Conservation (phyloP, 2,888 invertebrate genomes). For the Asteroscopus sphinx region DNA sequence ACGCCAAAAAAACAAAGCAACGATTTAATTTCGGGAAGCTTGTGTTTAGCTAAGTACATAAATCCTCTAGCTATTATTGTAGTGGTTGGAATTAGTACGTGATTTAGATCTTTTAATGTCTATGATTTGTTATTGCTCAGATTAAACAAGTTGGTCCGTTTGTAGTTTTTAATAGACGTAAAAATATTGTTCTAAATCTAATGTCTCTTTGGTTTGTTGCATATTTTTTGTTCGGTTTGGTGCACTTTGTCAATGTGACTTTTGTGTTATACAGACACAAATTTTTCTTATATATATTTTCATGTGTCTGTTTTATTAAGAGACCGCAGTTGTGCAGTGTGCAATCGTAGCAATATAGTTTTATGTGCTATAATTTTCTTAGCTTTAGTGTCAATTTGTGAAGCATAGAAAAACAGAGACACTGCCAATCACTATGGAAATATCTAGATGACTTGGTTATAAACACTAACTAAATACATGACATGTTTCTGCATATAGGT, state of each 20-base stretch:
- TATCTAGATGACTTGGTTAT: slow-evolving; percentile 3
- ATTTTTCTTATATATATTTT: slow-evolving; percentile 19
- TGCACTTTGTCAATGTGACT: slow-evolving; percentile 47
- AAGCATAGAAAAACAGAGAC: slow-evolving; percentile 3
- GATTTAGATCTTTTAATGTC: slow-evolving; percentile 65
- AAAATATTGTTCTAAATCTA: slow-evolving; percentile 53
- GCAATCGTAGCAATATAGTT: slow-evolving; percentile 2
- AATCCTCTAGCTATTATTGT: slow-evolving; percentile 72
- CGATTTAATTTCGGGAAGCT: slow-evolving; percentile 75
- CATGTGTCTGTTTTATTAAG: slow-evolving; percentile 19
- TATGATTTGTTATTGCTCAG: slow-evolving; percentile 66
- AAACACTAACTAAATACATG: background rate
- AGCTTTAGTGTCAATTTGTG: slow-evolving; percentile 12
- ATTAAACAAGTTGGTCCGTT: slow-evolving; percentile 62
- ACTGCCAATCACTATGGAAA: slow-evolving; percentile 15
- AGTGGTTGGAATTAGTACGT: slow-evolving; percentile 70
- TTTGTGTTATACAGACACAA: slow-evolving; percentile 22
- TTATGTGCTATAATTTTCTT: background rate
- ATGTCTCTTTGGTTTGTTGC: slow-evolving; percentile 35
- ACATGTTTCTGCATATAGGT: background rate
- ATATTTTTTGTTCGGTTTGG: slow-evolving; percentile 42
- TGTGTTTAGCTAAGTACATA: slow-evolving; percentile 51
- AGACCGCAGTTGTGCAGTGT: slow-evolving; percentile 8
- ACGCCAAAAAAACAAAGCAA: slow-evolving; percentile 62
- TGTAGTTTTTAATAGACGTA: slow-evolving; percentile 58